phyloP scores from a whole-genome alignment of 2,797 vertebrate species.

The Neostethus bicornis region DNA sequence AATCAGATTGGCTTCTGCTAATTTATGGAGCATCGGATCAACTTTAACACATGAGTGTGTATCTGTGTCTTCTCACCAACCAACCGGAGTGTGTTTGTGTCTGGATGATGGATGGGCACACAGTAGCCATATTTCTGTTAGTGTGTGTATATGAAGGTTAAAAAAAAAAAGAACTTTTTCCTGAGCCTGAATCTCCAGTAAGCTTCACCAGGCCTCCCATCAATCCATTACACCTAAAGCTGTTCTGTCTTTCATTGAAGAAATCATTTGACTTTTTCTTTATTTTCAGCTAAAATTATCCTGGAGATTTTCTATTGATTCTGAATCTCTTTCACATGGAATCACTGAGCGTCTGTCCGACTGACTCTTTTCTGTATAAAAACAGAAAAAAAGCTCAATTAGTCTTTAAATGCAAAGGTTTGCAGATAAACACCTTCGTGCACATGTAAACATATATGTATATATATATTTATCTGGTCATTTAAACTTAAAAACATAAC shows the following conservation, averaged over 20 bases:
- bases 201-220: slow-evolving; percentile 36
- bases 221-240: slow-evolving; percentile 50
- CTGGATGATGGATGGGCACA: slow-evolving; percentile 6
- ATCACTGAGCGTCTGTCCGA: slow-evolving; percentile 30
- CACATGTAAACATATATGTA: too few relatives aligned
- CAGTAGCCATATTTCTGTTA: neutral
- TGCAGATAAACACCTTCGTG: too few relatives aligned
- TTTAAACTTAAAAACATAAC: too few relatives aligned
- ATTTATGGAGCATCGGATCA: slow-evolving; percentile 4
- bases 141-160: slow-evolving; percentile 17
- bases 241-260: slow-evolving; percentile 43
- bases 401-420: too few relatives aligned
- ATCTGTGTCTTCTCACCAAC: neutral
- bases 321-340: slow-evolving; percentile 36
- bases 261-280: slow-evolving; percentile 54
- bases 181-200: slow-evolving; percentile 18
- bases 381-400: neutral
- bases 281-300: slow-evolving; percentile 53
- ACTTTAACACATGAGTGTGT: neutral
- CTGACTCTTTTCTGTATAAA: slow-evolving; percentile 5
- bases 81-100: neutral
- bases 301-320: slow-evolving; percentile 65
- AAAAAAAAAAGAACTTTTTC: slow-evolving; percentile 37
- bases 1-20: slow-evolving; percentile 8
- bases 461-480: too few relatives aligned